A percentile compares a stretch with the other conserved stretches of the same genome.
phyloP scores from a whole-genome alignment of 1,140 invertebrate genomes.

The Drosophila bifasciata region DNA sequence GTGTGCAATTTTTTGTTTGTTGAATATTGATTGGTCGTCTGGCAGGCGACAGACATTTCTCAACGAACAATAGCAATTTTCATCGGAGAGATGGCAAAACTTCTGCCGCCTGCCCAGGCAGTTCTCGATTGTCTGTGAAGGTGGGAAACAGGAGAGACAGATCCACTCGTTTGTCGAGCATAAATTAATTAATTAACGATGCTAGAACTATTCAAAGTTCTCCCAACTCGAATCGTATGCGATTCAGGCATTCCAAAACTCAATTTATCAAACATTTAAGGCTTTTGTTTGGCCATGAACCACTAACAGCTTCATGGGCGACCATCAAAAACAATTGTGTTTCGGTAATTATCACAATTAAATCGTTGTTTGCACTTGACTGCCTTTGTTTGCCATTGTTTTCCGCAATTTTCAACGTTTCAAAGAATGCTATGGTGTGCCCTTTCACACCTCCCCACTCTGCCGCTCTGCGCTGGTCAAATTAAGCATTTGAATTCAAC shows the following conservation, averaged over 20 bases:
- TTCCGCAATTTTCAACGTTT: slow-evolving; percentile 16
- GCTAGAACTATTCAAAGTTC: neutral
- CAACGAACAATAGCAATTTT: neutral
- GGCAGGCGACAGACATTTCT: slow-evolving; percentile 18
- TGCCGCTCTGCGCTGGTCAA: neutral
- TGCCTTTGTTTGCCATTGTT: slow-evolving; percentile 21
- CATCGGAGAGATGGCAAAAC: neutral
- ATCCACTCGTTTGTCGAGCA: slow-evolving; percentile 4
- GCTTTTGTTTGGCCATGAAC: slow-evolving; percentile 8
- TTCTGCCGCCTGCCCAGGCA: no score
- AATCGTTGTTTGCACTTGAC: slow-evolving; percentile 51
- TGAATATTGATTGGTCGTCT: slow-evolving; percentile 46
- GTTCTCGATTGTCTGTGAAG: neutral
- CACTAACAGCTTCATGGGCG: neutral
- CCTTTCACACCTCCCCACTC: neutral
- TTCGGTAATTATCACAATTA: slow-evolving; percentile 47
- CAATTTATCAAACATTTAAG: slow-evolving; percentile 40
- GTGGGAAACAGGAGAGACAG: neutral
- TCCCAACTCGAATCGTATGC: neutral
- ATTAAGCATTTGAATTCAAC: slow-evolving; percentile 8
- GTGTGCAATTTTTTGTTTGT: slow-evolving; percentile 8
- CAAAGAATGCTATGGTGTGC: neutral
- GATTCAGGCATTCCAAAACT: neutral
- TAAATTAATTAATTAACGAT: slow-evolving; percentile 23
- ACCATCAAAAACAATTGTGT: slow-evolving; percentile 44